phyloP scores from a whole-genome alignment of 2,797 vertebrate genomes.

The Enteromius anoplus region DNA sequence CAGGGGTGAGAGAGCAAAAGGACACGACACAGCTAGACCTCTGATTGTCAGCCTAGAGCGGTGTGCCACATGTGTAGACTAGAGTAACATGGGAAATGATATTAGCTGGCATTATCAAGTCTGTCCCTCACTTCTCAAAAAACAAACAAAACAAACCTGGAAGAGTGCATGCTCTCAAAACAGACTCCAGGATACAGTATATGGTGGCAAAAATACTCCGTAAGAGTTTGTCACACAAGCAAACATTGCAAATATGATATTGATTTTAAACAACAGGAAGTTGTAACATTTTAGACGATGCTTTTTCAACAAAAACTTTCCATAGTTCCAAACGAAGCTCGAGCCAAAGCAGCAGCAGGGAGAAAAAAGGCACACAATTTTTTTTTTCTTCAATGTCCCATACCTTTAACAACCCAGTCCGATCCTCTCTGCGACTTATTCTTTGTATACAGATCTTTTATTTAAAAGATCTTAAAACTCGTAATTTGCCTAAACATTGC shows the following conservation, averaged over 20 bases:
- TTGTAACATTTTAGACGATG: neutral
- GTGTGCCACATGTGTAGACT: neutral
- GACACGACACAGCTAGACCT: neutral
- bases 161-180: too few relatives aligned
- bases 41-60: neutral
- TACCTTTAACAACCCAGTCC: neutral
- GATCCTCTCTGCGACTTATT: neutral
- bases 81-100: neutral
- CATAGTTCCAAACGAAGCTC: neutral
- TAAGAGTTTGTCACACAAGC: neutral
- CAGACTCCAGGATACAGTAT: too few relatives aligned
- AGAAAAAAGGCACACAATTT: too few relatives aligned
- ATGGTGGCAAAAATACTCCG: neutral
- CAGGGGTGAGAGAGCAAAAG: slow-evolving; percentile 84
- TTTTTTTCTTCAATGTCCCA: neutral
- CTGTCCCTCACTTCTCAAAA: neutral
- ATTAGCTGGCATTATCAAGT: neutral
- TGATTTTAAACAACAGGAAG: too few relatives aligned
- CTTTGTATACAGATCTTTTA: neutral
- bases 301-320: neutral
- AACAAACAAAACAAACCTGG: neutral
- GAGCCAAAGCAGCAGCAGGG: too few relatives aligned
- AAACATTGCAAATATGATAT: neutral
- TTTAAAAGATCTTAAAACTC: neutral
- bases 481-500: neutral